Conservation (phyloP, 2,888 invertebrate genomes). For the Lithophane ornitopus region DNA sequence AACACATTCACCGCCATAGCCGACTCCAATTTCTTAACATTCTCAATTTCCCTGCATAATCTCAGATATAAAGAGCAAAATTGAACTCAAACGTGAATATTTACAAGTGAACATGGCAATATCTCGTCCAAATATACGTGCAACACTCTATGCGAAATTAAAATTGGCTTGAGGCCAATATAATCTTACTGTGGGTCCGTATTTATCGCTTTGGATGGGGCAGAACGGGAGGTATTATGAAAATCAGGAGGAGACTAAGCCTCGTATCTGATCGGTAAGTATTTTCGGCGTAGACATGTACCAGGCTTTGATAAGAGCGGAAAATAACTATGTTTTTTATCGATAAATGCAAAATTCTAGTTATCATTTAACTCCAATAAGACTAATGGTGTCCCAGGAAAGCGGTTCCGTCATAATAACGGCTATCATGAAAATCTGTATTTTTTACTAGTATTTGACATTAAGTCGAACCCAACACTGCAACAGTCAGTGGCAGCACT, state of each 20-base stretch:
- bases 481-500: too few relatives aligned
- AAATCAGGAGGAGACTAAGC: conserved; percentile 57
- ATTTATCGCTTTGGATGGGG: conserved; percentile 77
- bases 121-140: conserved; percentile 78
- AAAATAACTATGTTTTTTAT: background rate
- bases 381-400: too few relatives aligned
- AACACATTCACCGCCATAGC: conserved; percentile 41
- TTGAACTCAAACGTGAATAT: conserved; percentile 72
- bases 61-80: conserved; percentile 66
- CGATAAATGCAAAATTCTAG: background rate
- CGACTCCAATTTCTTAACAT: conserved; percentile 56
- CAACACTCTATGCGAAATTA: conserved; percentile 82
- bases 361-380: too few relatives aligned
- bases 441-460: too few relatives aligned
- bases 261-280: conserved; percentile 23
- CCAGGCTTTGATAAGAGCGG: background rate
- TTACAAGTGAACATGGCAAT: conserved; percentile 73
- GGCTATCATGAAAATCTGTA: too few relatives aligned
- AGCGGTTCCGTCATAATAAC: too few relatives aligned
- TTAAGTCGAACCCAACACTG: too few relatives aligned
- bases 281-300: conserved; percentile 5
- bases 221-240: conserved; percentile 63
- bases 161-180: conserved; percentile 86
- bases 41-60: conserved; percentile 61
- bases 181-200: conserved; percentile 80